Conservation (phyloP, 2,888 invertebrate genomes). For the Chrysopilus asiliformis region DNA sequence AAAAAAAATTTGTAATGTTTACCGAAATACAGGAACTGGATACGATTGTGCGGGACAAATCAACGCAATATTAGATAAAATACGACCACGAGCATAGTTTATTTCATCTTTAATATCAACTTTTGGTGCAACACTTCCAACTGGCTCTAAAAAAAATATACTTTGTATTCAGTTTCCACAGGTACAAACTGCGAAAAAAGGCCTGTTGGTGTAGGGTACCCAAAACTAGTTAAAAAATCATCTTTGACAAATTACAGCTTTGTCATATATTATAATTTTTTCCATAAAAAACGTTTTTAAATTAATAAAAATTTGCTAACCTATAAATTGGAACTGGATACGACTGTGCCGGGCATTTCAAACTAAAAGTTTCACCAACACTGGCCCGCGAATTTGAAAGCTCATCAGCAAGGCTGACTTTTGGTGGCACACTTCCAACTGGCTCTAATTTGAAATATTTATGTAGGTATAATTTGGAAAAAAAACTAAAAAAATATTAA, state of each 20-base stretch:
- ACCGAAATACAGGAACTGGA: slow-evolving; percentile 51
- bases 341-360: slow-evolving; percentile 63
- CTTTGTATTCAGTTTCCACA: too few relatives aligned
- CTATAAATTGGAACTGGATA: slow-evolving; percentile 61
- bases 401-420: slow-evolving; percentile 56
- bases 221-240: too few relatives aligned
- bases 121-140: slow-evolving; percentile 54
- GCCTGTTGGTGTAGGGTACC: too few relatives aligned
- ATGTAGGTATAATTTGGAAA: not conserved
- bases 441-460: slow-evolving; percentile 31
- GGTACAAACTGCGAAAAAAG: too few relatives aligned
- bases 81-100: slow-evolving; percentile 41
- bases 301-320: too few relatives aligned
- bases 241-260: too few relatives aligned
- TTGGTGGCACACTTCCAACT: slow-evolving; percentile 42
- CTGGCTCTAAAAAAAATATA: slow-evolving; percentile 43
- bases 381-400: slow-evolving; percentile 40
- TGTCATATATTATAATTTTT: too few relatives aligned
- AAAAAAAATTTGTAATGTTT: too few relatives aligned
- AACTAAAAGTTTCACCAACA: slow-evolving; percentile 41
- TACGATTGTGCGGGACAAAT: slow-evolving; percentile 67
- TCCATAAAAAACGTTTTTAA: too few relatives aligned
- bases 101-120: slow-evolving; percentile 49
- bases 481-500: too few relatives aligned
- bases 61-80: slow-evolving; percentile 42